Evolutionary conservation across 64 coral and sea anemone species (phyloP).

Genomic region (Cladopsammia gracilis): DNA sequence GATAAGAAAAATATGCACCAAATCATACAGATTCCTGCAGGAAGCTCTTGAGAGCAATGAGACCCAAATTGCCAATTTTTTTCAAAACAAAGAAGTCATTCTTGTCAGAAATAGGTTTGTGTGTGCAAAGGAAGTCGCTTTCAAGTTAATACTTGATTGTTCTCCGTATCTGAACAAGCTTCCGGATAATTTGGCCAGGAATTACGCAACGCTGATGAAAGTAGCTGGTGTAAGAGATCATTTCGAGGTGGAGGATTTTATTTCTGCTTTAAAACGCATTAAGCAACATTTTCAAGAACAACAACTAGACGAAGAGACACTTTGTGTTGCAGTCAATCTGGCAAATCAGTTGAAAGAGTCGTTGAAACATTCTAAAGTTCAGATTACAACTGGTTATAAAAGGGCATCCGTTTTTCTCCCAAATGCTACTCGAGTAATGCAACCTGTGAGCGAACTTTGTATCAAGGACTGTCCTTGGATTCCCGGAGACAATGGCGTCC

Average conservation of each 20-base stretch:
- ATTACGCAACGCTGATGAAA: slow-evolving; percentile 47
- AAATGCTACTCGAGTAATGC: slow-evolving; percentile 43
- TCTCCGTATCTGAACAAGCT: slow-evolving; percentile 54
- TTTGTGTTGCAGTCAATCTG: slow-evolving; percentile 30
- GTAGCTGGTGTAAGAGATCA: slow-evolving; percentile 42
- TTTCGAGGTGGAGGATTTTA: slow-evolving; percentile 56
- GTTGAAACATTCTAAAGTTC: neutral
- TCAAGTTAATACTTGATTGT: slow-evolving; percentile 14
- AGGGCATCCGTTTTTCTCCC: slow-evolving; percentile 45
- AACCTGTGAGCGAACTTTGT: slow-evolving; percentile 32
- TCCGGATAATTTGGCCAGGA: neutral
- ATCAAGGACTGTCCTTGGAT: slow-evolving; percentile 81
- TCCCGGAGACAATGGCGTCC: slow-evolving; percentile 43
- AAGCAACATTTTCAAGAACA: neutral
- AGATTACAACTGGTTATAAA: neutral
- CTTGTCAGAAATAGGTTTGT: slow-evolving; percentile 52
- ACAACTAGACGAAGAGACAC: slow-evolving; percentile 2
- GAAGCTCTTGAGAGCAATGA: neutral
- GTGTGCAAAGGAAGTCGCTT: slow-evolving; percentile 46
- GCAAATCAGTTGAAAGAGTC: neutral
- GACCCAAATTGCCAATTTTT: slow-evolving; percentile 12
- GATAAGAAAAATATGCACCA: slow-evolving; percentile 28
- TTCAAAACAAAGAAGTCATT: slow-evolving; percentile 28
- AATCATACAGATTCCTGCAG: slow-evolving; percentile 68
- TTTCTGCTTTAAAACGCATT: slow-evolving; percentile 1